Evolutionary conservation across 2,797 vertebrate genomes (phyloP).

Genomic region (Botia kubotai): DNA sequence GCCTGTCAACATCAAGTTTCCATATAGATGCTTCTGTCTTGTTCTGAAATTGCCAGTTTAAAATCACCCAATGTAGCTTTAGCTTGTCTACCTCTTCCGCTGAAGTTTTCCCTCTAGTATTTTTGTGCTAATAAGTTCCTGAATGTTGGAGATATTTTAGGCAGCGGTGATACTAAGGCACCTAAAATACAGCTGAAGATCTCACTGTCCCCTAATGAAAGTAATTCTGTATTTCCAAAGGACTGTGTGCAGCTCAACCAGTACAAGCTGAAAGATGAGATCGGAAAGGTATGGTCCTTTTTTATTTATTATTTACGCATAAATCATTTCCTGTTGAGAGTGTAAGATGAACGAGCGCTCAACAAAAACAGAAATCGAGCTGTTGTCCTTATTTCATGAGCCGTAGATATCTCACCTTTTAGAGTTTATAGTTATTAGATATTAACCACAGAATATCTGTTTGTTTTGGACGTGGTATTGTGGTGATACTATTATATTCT

Average conservation of each 20-base stretch:
- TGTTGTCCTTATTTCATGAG: not conserved
- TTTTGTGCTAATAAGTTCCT: not conserved
- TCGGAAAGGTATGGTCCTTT: conserved; percentile 89
- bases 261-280: conserved; percentile 98
- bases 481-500: too few relatives aligned
- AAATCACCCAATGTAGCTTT: too few relatives aligned
- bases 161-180: too few relatives aligned
- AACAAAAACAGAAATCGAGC: not conserved
- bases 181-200: too few relatives aligned
- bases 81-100: not conserved
- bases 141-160: too few relatives aligned
- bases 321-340: conserved; percentile 22
- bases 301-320: conserved; percentile 54
- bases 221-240: conserved; percentile 71
- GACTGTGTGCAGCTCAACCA: conserved; percentile 98
- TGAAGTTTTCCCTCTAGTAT: not conserved
- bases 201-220: too few relatives aligned
- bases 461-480: too few relatives aligned
- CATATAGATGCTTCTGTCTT: conserved; percentile 28
- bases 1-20: conserved; percentile 16
- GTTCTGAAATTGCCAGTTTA: too few relatives aligned
- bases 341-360: conserved; percentile 8
- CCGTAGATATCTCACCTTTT: not conserved
- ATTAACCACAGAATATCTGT: too few relatives aligned
- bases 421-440: too few relatives aligned